These are phyloP conservation scores for Neuroscelio doddi DNA, from an alignment of 2,888 invertebrate species.

Conservation along the genomic window DNA sequence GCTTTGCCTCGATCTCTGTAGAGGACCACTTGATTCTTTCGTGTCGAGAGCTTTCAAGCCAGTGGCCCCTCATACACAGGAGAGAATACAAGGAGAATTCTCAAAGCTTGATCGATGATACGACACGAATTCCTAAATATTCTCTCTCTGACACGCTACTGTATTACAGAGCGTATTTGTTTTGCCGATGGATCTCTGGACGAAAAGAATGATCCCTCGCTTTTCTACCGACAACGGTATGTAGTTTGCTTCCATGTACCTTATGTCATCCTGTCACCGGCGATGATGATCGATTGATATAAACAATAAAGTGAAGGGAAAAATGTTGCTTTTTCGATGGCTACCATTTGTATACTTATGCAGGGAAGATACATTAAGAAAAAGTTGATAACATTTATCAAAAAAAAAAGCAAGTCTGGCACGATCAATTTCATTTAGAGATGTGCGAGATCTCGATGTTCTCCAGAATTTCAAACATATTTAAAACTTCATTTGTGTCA, in stretches of 20 bases:
- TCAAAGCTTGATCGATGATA: slow-evolving; percentile 48
- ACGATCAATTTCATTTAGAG: too few relatives aligned
- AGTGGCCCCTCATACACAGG: neutral
- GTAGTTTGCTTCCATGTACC: slow-evolving; percentile 21
- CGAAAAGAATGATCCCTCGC: slow-evolving; percentile 15
- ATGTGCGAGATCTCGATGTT: too few relatives aligned
- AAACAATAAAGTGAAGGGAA: too few relatives aligned
- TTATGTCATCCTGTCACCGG: slow-evolving; percentile 33
- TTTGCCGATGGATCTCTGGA: slow-evolving; percentile 12
- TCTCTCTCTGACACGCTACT: slow-evolving; percentile 14
- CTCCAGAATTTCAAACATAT: too few relatives aligned
- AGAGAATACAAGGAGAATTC: slow-evolving; percentile 6
- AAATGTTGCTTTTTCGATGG: too few relatives aligned
- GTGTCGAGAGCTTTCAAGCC: neutral
- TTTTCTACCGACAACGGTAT: slow-evolving; percentile 18
- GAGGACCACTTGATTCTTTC: slow-evolving; percentile 1
- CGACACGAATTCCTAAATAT: slow-evolving; percentile 49
- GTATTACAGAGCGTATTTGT: slow-evolving; percentile 25
- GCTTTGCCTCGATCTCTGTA: neutral
- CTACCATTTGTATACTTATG: too few relatives aligned
- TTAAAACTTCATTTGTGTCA: too few relatives aligned
- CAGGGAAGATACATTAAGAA: too few relatives aligned
- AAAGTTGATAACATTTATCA: too few relatives aligned
- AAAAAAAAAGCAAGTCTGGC: too few relatives aligned
- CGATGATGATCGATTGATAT: slow-evolving; percentile 37